Base-by-base conservation (phyloP, 2,797 vertebrate species). In the Falco peregrinus region DNA sequence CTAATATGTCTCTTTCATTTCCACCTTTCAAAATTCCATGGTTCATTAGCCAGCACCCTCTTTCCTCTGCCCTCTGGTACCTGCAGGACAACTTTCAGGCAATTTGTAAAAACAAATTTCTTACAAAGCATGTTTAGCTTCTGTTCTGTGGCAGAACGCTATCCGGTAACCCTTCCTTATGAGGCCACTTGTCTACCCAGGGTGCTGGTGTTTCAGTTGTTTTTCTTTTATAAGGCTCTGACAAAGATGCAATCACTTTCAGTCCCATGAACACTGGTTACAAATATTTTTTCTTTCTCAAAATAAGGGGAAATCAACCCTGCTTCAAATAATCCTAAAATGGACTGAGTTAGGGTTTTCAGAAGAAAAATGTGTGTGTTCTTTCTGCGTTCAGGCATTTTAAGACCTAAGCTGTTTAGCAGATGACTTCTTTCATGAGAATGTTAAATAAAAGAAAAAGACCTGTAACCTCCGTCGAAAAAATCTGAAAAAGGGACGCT, bases 341-440 rank as follows among this genome's bases (percentile, higher is more conserved):
- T 17, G 48, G 71, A 60, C 26, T 11, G 13, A 63, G 3, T 48
- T 80, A 25, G 31, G 29, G 13, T 26, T 92, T 91, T 85, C 37
- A 77, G 69, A 78, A 73, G 37, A 82, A 89, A 87, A 76, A 73
- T 15, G 7, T 41, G 13, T 60, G 41, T n/a, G 68, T 70, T 90
- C 17, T 25, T 91, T 91, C 31, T 84, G 35, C 39, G 96, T 84
- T 84, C 29, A 87, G 53, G 64, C 53, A 57, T 95, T 95, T 94
- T 83, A 84, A 91, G 51, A 51, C 68, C 51, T 95, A 70, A 96
- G 53, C 43, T 93, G 29, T 96, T 95, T 83, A 97, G 67, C 92
- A 97, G 95, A 91, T 95, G 76, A 94, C 56, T 82, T 65, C 26
- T 83, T 93, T 88, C 53, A n/a, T 45, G 79, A 78, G 61, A 84